Evolutionary conservation across 2,113 vertebrate genomes (phyloP), one percentile per base, ranked within the genome.

Genomic region (Nothoprocta pentlandii): DNA sequence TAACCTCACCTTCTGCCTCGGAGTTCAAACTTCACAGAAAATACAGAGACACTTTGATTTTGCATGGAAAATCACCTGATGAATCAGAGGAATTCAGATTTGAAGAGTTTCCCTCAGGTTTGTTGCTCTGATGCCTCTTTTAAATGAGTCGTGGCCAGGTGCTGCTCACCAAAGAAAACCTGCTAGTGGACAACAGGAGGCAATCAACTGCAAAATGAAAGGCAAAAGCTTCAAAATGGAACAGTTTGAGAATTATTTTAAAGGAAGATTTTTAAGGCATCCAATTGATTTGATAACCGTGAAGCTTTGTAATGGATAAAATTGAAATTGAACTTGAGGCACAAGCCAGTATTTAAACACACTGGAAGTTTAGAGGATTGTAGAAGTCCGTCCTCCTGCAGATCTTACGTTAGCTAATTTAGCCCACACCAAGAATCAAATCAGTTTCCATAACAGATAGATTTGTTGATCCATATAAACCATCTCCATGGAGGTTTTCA

Each of bases 1-100:
- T 93, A 54, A 96, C 93, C 85, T 91, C 95, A 0, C 77, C 88
- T 14, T 91, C 95, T 9, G 81, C 97, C 42, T 97, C 98, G 34
- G 99, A 99, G 96, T 99, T 99, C 89, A 98, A 97, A 94, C 97
- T 99, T 59, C 98, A 98, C 95, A 98, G 97, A 42, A 99, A 98
- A 94, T 99, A 99, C 83, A 97, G 97, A 77, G 99, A 99, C 96
- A 99, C 99, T 2, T 97, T 99, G 90, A 95, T 98, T 91, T 98
- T 99, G 92, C 99, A 99, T 89, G 99, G 99, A 67, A 99, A 98
- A 93, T 97, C 97, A 90, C 76, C 80, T 62, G 98, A 97, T 74
- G 98, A 98, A 67, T 95, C 95, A 28, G 97, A 98, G 63, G 97
- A 98, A 71, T 92, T 99, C 87, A 98, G 74, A 89, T 89, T 99